Evolutionary conservation across 2,888 invertebrate species (phyloP), one percentile per base, ranked within the genome.

Genomic region (Lucinisca nassula): DNA sequence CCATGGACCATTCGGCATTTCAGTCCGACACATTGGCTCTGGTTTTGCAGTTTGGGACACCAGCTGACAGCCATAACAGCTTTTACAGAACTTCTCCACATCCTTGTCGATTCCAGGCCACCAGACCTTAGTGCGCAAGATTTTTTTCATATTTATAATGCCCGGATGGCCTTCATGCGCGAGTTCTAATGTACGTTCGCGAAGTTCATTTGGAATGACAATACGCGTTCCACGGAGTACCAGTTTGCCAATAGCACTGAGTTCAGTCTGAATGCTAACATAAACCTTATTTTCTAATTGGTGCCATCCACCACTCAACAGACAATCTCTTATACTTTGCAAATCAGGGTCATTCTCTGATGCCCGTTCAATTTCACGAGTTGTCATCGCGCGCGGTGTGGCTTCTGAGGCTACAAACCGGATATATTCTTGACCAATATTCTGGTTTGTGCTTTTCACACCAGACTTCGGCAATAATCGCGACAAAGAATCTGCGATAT

Each of bases 61-160:
- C 21, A 89, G 27, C 55, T 89, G 87, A 76, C 91, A 90, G 17
- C 89, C 90, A 45, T 85, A 49, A 73, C 90, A 91, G 2, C 51
- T 40, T 83, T 78, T 91, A 45, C 82, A 80, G 30, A 51, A 37
- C 30, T 55, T 73, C 72, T 90, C 88, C 2, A 74, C 75, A 0
- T 82, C 79, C 30, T 61, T 82, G 37, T 89, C 77, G 1, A 77
- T 38, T 12, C 58, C 58, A 24, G 77, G 77, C 77, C 77, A 77
- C 58, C 58, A 77, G 51, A 77, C 77, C 51, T 55, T 77, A 0
- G 76, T 49, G 17, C 51, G 51, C 17, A 49, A 49, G 14, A 14
- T 49, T n/a, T 49, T 14, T 49, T 49, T 82, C 75, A 79, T 84
- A 17, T 4, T 58, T 3, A 85, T 76, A 21, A 88, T 86, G 8